Base-by-base conservation (phyloP, 2,797 vertebrate species). In the Bovichtus diacanthus region DNA sequence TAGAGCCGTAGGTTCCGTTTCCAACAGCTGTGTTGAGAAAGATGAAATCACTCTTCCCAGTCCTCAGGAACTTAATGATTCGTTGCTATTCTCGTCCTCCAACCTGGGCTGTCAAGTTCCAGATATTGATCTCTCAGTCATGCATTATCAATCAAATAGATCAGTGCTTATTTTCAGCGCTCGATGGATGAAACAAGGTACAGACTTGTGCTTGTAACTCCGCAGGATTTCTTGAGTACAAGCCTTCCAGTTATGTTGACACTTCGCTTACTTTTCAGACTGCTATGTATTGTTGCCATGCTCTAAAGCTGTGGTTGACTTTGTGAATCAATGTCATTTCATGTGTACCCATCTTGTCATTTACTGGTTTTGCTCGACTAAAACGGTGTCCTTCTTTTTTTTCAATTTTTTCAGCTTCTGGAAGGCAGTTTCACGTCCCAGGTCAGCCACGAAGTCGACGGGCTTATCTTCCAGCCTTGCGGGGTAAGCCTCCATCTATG, bases 371-470 rank as follows among this genome's bases (percentile, higher is more conserved):
- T 70, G 19, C 41, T 84, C 65, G 36, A 53, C 73, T 83, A 29
- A 83, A 74, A 54, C 4, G 56, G 12, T 82, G 11, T 68, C 51
- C 16, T 61, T 11, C 12, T 61, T 41, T 44, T 44, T 70, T 67
- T 21, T 74, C 58, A 79, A 2, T 64, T 38, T 93, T n/a, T 90
- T 63, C 94, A 99, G 98, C 96, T 99, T 47, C 95, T 99, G 84
- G 98, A 98, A 94, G 98, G 98, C 95, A 99, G 95, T 90, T 99
- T 99, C 95, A 97, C 96, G 36, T 97, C 96, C 89, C 97, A 98
- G 95, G 98, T 99, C 91, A 98, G 98, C 93, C 98, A 99, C 68
- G 98, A 99, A 95, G 96, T 99, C 58, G 98, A 99, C 83, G 98
- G 98, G 79, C 96, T 99, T 67, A 98, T 99, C 95, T 99, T 99